Evolutionary conservation across 2,888 invertebrate genomes (phyloP).

Genomic region (Aporophyla nigra): DNA sequence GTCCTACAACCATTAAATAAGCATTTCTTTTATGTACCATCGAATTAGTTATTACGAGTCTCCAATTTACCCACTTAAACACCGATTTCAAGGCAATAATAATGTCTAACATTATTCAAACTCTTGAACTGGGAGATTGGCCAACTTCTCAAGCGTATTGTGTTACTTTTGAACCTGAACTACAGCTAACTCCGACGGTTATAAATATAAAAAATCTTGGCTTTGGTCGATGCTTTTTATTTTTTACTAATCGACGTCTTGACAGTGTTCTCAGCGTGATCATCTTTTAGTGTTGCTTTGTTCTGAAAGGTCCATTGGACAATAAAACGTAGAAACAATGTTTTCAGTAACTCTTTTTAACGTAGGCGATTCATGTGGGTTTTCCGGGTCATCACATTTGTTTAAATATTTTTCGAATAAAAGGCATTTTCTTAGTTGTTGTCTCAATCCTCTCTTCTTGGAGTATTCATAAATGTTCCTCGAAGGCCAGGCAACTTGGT

Average conservation of each 20-base stretch:
- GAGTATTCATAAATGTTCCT: neutral
- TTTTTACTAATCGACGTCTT: constrained; percentile 64
- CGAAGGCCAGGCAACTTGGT: neutral
- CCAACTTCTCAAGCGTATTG: constrained; percentile 52
- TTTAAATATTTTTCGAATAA: neutral
- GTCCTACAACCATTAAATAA: neutral
- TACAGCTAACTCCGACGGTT: constrained; percentile 54
- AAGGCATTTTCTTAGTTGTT: too few relatives aligned
- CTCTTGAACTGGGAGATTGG: constrained; percentile 53
- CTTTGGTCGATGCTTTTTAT: constrained; percentile 54
- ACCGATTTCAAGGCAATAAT: constrained; percentile 52
- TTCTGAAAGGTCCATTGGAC: constrained; percentile 11
- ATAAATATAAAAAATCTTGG: constrained; percentile 65
- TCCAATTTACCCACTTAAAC: constrained; percentile 27
- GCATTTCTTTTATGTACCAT: neutral
- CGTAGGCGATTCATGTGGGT: neutral
- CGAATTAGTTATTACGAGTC: constrained; percentile 16
- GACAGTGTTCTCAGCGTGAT: constrained; percentile 60
- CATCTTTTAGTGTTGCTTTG: constrained; percentile 28
- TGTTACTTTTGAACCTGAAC: constrained; percentile 69
- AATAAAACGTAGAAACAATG: constrained; percentile 13
- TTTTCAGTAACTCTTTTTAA: neutral
- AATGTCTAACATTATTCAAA: constrained; percentile 46
- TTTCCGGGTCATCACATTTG: neutral
- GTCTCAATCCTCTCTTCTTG: neutral